Base-by-base conservation (phyloP, 2,888 invertebrate genomes). In the Abscondita cerata region DNA sequence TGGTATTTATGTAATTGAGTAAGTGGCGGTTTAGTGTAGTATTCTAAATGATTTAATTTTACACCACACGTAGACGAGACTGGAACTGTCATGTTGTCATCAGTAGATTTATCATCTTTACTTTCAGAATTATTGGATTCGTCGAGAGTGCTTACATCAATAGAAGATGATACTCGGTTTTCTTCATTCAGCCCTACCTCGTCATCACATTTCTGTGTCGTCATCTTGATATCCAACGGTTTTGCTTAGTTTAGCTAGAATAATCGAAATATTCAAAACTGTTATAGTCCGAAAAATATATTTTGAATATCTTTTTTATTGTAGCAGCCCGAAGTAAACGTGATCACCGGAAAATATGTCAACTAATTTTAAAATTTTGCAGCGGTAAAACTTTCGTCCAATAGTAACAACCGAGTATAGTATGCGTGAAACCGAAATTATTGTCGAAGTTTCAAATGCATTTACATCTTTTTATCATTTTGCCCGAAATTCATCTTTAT, bases 1-100 rank as follows among this genome's bases (percentile, higher is more conserved):
- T 92, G 82, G 76, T 88, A 89, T 0, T 84, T 86, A 73, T 85
- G 85, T 72, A 99, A 84, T 68, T 95, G 92, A 38, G 94, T 91
- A 59, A 96, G 75, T 0, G 90, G 81, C 0, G 98, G 98, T 64
- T 95, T 88, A 0, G 95, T 96, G 78, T 95, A 98, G 80, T 98
- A 98, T 4, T 96, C 97, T 0, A 83, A 87, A 0, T 95, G 84
- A 0, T 87, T 87, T 40, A 95, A 81, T 5, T 86, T 85, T 4
- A 97, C 89, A 1, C 95, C 93, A 0, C 93, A 87, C 0, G 25
- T 48, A 5, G 19, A 44, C n/a, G 16, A n/a, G 18, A 2, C 19
- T 11, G 44, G 11, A 44, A 44, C n/a, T 16, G 4, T 44, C 2
- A n/a, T 1, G n/a, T 44, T 44, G 19, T 44, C 19, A 36, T n/a